Evolutionary conservation across 2,797 vertebrate species (phyloP), one percentile per base, ranked within the genome.

Genomic region (Nothura maculosa): DNA sequence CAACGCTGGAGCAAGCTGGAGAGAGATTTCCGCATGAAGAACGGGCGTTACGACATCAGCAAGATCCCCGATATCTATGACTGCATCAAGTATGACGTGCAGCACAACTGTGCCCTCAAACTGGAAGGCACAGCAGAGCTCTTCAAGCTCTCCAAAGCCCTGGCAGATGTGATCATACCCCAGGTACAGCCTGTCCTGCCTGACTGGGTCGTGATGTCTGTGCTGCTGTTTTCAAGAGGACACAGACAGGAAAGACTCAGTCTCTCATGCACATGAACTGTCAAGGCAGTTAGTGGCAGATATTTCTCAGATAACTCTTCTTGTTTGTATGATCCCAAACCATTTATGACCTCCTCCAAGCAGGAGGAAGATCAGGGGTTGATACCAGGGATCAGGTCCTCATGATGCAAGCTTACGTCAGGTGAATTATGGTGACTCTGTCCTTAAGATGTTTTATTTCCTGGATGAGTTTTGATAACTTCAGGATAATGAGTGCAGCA

Each of bases 31-130:
- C 98, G 98, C 83, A 99, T 99, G 98, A 99, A 99, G 97, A 99
- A 97, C 1, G 99, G 99, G 30, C 99, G 99, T 61, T 99, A 99
- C 1, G 99, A 99, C 97, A 99, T 99, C 97, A 99, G 99, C 96
- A 99, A 99, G 97, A 99, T 99, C 89, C 99, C 99, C 0, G 99
- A 99, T 92, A 99, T 99, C 93, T 99, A 99, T 2, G 99, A 99
- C 98, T 99, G 99, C 57, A 98, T 99, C 94, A 99, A 99, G 92
- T 99, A 99, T 9, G 99, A 99, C 10, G 98, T 99, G 4, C 99
- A 99, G 90, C 99, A 99, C 98, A 99, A 99, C 86, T 96, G 98
- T 18, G 96, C 98, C 0, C 98, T 99, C 87, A 98, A 98, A 42
- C 98, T 99, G 93, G 98, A 99, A 97, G 99, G 99, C 97, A 99